phyloP scores from a whole-genome alignment of 2,797 vertebrate species.

The Phoxinus dragarum region DNA sequence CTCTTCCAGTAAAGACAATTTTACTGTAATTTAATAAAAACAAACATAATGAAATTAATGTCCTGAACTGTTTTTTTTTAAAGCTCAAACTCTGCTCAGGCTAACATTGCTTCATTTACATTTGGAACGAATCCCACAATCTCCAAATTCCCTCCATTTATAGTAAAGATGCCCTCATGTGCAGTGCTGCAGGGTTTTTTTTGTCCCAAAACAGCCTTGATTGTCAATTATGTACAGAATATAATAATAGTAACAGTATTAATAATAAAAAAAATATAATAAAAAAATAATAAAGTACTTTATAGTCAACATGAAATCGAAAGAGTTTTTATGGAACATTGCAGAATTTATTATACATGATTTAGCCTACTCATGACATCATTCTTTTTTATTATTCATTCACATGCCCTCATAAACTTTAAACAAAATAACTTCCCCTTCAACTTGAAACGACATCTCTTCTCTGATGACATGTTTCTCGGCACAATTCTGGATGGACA shows the following conservation, averaged over 20 bases:
- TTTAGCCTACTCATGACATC: neutral
- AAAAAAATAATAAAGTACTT: neutral
- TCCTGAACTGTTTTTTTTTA: neutral
- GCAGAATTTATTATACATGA: neutral
- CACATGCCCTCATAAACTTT: neutral
- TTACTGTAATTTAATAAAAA: neutral
- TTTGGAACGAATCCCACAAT: slow-evolving; percentile 19
- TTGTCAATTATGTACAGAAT: neutral
- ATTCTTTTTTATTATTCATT: neutral
- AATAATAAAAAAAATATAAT: neutral
- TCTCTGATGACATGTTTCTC: neutral
- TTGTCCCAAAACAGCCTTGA: neutral
- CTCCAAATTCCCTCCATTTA: slow-evolving; percentile 16
- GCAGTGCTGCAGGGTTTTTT: neutral
- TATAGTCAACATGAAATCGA: neutral
- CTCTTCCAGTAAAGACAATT: neutral
- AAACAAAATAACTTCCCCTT: neutral
- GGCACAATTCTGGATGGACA: neutral
- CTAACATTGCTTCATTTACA: slow-evolving; percentile 1
- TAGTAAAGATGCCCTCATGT: slow-evolving; percentile 17
- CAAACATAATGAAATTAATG: neutral
- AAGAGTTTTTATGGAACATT: neutral
- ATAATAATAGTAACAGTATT: neutral
- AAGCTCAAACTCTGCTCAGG: neutral
- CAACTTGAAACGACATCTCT: neutral